Evolutionary conservation across 2,113 vertebrate genomes (phyloP).

Genomic region (Eonycteris spelaea): DNA sequence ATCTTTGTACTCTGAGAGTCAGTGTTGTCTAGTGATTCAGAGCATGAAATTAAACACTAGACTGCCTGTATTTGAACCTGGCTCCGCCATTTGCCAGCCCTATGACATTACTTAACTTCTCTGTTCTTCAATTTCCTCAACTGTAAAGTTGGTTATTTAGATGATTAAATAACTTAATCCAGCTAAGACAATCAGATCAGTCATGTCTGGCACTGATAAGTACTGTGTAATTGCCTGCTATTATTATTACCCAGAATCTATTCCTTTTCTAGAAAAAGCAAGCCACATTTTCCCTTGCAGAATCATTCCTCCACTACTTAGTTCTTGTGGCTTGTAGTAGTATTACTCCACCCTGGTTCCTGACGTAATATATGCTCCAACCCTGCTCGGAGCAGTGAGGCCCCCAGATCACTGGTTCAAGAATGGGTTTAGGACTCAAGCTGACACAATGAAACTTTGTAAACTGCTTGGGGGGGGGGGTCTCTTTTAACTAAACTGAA

Average conservation of each 20-base stretch:
- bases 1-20: not conserved
- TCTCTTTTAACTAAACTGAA: not conserved
- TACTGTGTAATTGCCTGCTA: not conserved
- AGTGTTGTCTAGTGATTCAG: not conserved
- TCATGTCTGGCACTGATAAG: not conserved
- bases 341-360: not conserved
- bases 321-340: not conserved
- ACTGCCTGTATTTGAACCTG: not conserved
- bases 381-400: not conserved
- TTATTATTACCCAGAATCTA: not conserved
- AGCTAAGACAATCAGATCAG: not conserved
- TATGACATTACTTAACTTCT: not conserved
- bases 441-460: not conserved
- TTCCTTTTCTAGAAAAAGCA: not conserved
- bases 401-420: not conserved
- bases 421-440: not conserved
- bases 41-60: not conserved
- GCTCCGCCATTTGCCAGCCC: not conserved
- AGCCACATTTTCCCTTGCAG: not conserved
- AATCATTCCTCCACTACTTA: not conserved
- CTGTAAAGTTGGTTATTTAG: not conserved
- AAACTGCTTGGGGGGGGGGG: accelerated
- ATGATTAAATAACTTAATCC: not conserved
- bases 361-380: not conserved
- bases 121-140: not conserved